Evolutionary conservation across 2,797 vertebrate species (phyloP).

Genomic region (Philypnodon macrostomus): DNA sequence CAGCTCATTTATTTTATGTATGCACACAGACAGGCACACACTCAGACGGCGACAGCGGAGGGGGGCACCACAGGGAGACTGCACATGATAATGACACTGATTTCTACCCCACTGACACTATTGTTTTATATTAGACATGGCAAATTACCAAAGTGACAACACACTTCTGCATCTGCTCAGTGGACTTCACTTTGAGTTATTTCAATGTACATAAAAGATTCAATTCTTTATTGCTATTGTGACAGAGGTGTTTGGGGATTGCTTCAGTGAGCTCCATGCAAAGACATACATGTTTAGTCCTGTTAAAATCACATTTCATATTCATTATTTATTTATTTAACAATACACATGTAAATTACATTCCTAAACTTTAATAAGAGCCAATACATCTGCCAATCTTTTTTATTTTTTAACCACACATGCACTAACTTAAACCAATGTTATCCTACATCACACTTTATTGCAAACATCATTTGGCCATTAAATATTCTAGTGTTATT

Average conservation of each 20-base stretch:
- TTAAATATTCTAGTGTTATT: no score
- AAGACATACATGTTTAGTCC: slow-evolving; percentile 5
- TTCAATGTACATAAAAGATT: slow-evolving; percentile 7
- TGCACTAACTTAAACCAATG: no score
- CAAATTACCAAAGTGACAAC: slow-evolving; percentile 62
- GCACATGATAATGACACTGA: slow-evolving; percentile 70
- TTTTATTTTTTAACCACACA: no score
- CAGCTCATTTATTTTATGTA: slow-evolving; percentile 84
- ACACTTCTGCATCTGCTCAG: slow-evolving; percentile 9
- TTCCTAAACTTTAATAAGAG: no score
- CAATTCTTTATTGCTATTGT: background rate
- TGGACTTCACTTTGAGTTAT: slow-evolving; percentile 7
- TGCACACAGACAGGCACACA: slow-evolving; percentile 77
- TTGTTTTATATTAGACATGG: slow-evolving; percentile 61
- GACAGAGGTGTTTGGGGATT: slow-evolving; percentile 1
- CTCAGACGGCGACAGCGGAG: slow-evolving; percentile 54
- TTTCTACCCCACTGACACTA: slow-evolving; percentile 69
- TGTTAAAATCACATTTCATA: background rate
- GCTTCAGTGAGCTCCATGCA: background rate
- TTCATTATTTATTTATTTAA: slow-evolving; percentile 25
- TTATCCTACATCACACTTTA: no score
- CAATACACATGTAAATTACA: no score
- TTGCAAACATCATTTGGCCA: no score
- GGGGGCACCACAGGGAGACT: slow-evolving; percentile 29
- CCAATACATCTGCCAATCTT: no score